Percentiles rank a stretch among this genome's conserved stretches.
These are phyloP conservation scores for Rhagium mordax DNA, from an alignment of 2,888 invertebrate species.

Conservation along the genomic window DNA sequence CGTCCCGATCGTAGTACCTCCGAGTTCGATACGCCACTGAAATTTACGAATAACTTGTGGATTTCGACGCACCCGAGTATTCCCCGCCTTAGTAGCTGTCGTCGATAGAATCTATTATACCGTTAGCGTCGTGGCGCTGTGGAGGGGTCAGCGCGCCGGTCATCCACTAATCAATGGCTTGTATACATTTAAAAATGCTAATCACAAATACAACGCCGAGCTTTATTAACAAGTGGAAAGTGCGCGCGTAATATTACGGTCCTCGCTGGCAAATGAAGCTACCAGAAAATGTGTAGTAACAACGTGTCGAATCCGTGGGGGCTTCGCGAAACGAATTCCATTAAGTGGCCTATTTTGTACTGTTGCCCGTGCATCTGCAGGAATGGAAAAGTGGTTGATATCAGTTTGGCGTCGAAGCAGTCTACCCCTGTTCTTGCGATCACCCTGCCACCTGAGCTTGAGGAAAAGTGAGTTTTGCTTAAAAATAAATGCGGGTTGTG, in stretches of 20 bases:
- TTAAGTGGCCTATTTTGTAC: constrained; percentile 40
- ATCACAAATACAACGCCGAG: background rate
- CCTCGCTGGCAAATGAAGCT: background rate
- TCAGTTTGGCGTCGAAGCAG: constrained; percentile 35
- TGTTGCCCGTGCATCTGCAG: constrained; percentile 55
- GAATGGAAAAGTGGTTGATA: constrained; percentile 52
- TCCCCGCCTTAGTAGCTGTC: constrained; percentile 12
- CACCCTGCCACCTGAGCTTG: constrained; percentile 56
- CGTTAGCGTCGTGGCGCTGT: constrained; percentile 49
- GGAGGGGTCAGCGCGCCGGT: constrained; percentile 61
- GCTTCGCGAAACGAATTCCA: constrained; percentile 48
- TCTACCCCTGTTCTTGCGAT: constrained; percentile 64
- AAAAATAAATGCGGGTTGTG: background rate
- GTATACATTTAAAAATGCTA: constrained; percentile 25
- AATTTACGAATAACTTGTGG: constrained; percentile 25
- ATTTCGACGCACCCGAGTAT: constrained; percentile 25
- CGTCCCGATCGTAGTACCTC: background rate
- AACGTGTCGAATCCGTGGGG: constrained; percentile 58
- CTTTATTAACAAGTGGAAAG: constrained; percentile 6
- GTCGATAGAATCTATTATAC: constrained; percentile 29
- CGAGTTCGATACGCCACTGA: background rate
- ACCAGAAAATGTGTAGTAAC: constrained; percentile 48
- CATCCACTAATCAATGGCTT: constrained; percentile 60
- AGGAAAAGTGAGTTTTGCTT: constrained; percentile 45
- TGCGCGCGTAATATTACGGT: background rate